Evolutionary conservation across 2,113 vertebrate species (phyloP).

Genomic region (Telmatochromis sp.): DNA sequence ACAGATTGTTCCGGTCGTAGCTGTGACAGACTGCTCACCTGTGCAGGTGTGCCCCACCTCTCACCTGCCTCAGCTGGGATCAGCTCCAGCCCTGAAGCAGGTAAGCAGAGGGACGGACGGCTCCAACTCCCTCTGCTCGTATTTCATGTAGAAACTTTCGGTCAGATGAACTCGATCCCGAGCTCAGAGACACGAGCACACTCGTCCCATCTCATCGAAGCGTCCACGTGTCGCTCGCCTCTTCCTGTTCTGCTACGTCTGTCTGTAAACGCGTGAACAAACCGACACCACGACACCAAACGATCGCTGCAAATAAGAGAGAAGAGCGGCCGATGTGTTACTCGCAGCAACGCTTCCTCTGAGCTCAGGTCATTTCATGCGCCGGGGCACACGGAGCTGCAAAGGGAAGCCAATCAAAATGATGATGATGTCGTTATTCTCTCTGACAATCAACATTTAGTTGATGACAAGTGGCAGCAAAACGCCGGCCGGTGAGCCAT

Average conservation of each 20-base stretch:
- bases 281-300: neutral
- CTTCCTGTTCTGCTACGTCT: neutral
- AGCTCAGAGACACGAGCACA: rapidly evolving
- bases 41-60: rapidly evolving
- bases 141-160: rapidly evolving
- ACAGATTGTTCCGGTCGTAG: rapidly evolving
- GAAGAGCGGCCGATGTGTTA: neutral
- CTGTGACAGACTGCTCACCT: neutral
- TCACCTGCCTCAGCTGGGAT: neutral
- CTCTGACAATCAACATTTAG: neutral
- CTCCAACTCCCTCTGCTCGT: neutral
- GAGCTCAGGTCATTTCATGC: neutral
- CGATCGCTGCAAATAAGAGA: neutral
- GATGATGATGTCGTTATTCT: neutral
- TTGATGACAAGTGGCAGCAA: neutral
- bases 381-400: neutral
- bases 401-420: neutral
- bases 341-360: rapidly evolving
- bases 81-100: neutral
- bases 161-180: rapidly evolving
- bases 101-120: rapidly evolving
- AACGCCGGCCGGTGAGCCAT: neutral
- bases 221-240: rapidly evolving
- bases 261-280: rapidly evolving
- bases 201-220: neutral